Percentiles rank a stretch among this genome's conserved stretches.
phyloP scores from a whole-genome alignment of 2,888 invertebrate species.

The Drosophila mulleri region DNA sequence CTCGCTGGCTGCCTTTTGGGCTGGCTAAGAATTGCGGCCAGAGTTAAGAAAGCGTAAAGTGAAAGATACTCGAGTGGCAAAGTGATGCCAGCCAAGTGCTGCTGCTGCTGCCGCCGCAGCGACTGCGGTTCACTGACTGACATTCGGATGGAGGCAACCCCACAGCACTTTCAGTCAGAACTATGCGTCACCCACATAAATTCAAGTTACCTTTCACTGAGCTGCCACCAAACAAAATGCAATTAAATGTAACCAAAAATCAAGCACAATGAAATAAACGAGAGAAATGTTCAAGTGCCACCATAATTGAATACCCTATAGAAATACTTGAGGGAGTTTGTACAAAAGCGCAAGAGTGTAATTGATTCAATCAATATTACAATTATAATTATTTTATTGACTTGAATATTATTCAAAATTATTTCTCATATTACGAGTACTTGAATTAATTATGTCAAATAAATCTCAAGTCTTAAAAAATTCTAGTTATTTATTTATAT shows the following conservation, averaged over 20 bases:
- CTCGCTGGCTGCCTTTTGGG: conserved; percentile 55
- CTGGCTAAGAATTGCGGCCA: conserved; percentile 55
- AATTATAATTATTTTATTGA: background rate
- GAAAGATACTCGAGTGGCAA: conserved; percentile 61
- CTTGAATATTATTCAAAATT: background rate
- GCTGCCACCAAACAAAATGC: conserved; percentile 51
- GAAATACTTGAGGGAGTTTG: background rate
- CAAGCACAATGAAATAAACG: conserved; percentile 2
- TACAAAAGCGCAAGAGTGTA: background rate
- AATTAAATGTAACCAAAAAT: conserved; percentile 49
- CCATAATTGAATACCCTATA: conserved; percentile 10
- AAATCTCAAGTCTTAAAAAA: too few species aligned
- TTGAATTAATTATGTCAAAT: too few species aligned
- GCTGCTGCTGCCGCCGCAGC: conserved; percentile 8
- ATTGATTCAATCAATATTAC: too few species aligned
- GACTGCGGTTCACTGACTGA: conserved; percentile 17
- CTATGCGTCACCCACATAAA: conserved; percentile 59
- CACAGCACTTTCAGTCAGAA: conserved; percentile 46
- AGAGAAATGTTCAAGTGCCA: background rate
- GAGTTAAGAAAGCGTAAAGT: conserved; percentile 70
- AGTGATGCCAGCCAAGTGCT: conserved; percentile 61
- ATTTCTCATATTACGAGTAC: background rate
- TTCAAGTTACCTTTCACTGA: conserved; percentile 58
- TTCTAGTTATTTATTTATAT: too few species aligned
- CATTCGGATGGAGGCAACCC: conserved; percentile 34